Conservation (phyloP, 2,797 vertebrate species). For the Coluber constrictor region DNA sequence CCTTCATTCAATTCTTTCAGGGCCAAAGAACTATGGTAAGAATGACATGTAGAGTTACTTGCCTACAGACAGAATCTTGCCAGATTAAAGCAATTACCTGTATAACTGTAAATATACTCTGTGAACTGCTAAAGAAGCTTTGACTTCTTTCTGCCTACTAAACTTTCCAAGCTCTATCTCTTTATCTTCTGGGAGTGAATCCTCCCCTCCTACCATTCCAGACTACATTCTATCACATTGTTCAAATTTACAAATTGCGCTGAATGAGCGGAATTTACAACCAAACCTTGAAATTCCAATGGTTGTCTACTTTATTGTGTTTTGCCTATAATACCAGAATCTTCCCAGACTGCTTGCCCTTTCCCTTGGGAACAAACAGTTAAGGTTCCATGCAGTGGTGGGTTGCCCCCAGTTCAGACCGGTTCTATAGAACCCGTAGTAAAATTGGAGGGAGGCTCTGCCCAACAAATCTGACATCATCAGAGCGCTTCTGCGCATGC, state of each 20-base stretch:
- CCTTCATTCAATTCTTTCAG: not conserved
- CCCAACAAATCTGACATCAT: too few relatives aligned
- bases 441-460: too few relatives aligned
- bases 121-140: not conserved
- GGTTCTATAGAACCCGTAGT: too few relatives aligned
- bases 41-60: not conserved
- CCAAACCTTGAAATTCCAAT: not conserved
- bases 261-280: not conserved
- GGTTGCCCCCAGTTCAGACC: too few relatives aligned
- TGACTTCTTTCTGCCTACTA: not conserved
- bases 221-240: not conserved
- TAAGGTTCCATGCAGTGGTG: not conserved
- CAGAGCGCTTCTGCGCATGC: too few relatives aligned
- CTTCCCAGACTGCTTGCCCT: not conserved
- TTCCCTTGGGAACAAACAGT: not conserved
- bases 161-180: not conserved
- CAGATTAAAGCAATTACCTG: not conserved
- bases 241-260: not conserved
- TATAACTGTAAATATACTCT: not conserved
- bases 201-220: not conserved
- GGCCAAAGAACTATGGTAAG: not conserved
- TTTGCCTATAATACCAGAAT: not conserved
- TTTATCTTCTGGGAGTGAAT: not conserved
- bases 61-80: not conserved
- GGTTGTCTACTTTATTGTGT: not conserved